phyloP scores from a whole-genome alignment of 2,113 vertebrate species.

The Mustelus asterias region DNA sequence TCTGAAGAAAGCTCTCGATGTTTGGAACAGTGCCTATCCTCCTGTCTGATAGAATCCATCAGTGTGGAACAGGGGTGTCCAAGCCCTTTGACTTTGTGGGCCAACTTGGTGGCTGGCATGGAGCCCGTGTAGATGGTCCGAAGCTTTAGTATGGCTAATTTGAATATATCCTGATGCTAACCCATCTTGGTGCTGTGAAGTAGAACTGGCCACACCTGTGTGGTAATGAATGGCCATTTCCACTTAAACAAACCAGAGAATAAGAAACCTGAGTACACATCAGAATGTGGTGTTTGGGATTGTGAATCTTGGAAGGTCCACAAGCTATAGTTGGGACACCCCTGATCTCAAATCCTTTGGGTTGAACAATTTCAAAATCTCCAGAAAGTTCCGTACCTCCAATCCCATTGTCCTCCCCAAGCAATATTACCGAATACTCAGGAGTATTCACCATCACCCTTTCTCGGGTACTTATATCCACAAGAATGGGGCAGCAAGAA shows the following conservation, averaged over 20 bases:
- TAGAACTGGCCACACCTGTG: neutral
- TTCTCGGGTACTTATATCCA: neutral
- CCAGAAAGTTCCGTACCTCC: neutral
- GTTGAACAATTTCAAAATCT: neutral
- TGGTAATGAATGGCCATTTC: neutral
- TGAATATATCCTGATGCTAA: neutral
- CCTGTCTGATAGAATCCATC: neutral
- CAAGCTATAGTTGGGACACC: neutral
- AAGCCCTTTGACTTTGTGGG: neutral
- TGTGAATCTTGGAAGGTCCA: neutral
- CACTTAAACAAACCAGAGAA: neutral
- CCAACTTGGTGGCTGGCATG: neutral
- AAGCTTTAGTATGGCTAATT: neutral
- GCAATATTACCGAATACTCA: neutral
- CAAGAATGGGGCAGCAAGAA: neutral
- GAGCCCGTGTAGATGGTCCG: neutral
- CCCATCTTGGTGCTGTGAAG: neutral
- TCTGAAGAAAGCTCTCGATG: neutral
- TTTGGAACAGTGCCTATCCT: neutral
- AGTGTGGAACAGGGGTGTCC: neutral
- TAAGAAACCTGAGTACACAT: neutral
- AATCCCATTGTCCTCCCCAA: neutral
- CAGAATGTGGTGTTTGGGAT: neutral
- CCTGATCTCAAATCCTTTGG: neutral
- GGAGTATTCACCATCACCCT: neutral